Percentiles rank a stretch among this genome's conserved stretches.
Conservation (phyloP, 2,113 vertebrate species). For the Brachyistius frenatus region DNA sequence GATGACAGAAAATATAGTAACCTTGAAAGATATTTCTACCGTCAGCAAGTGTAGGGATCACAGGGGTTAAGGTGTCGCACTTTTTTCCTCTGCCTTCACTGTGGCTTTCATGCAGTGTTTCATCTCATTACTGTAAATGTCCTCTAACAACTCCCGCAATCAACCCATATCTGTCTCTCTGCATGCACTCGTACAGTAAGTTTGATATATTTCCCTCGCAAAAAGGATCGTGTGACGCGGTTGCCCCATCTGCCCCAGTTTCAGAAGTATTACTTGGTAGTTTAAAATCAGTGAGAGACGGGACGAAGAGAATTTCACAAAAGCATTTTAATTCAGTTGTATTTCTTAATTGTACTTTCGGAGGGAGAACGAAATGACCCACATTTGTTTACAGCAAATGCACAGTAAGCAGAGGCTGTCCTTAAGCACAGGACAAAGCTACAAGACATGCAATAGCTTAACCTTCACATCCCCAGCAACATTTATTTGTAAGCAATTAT, state of each 20-base stretch:
- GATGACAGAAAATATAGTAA: constrained; percentile 34
- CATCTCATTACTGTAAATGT: constrained; percentile 64
- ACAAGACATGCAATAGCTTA: neutral
- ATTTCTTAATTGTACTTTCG: neutral
- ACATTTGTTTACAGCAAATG: constrained; percentile 2
- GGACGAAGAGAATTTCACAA: constrained; percentile 7
- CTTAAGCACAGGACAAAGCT: neutral
- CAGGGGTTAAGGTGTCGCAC: constrained; percentile 23
- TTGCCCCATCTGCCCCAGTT: constrained; percentile 57
- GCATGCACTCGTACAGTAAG: constrained; percentile 13
- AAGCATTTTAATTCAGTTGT: neutral
- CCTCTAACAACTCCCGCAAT: constrained; percentile 56
- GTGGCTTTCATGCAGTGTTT: constrained; percentile 53
- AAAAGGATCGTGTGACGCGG: constrained; percentile 21
- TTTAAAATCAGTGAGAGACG: constrained; percentile 29
- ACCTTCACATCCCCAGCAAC: neutral
- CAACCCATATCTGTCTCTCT: constrained; percentile 52
- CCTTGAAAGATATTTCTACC: constrained; percentile 48
- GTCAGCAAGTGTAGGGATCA: constrained; percentile 49
- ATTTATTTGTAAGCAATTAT: neutral
- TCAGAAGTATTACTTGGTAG: constrained; percentile 38
- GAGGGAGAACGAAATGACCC: neutral
- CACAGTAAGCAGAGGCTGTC: neutral
- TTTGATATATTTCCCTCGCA: constrained; percentile 42
- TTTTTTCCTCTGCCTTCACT: constrained; percentile 31